Conservation (phyloP, 1,140 invertebrate genomes). For the Plectrocnemia conspersa region DNA sequence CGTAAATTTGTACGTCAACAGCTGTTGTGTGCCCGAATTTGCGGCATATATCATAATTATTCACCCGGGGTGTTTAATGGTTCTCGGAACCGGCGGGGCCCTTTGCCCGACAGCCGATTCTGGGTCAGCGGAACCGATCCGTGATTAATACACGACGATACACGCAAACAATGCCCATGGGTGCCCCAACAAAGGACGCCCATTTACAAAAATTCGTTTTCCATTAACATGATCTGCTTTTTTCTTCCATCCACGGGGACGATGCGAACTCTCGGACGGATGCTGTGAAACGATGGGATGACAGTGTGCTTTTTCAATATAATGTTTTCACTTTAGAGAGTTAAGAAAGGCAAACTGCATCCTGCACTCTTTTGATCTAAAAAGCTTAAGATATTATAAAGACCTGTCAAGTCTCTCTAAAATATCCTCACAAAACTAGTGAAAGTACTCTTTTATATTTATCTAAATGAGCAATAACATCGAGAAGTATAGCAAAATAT, state of each 20-base stretch:
- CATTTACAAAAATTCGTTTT: conserved; percentile 12
- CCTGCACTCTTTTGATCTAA: no score
- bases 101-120: conserved; percentile 5
- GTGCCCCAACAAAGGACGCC: conserved; percentile 5
- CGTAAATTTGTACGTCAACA: conserved; percentile 35
- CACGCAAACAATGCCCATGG: conserved; percentile 20
- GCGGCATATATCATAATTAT: conserved; percentile 23
- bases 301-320: conserved; percentile 15
- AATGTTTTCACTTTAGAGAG: no score
- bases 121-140: conserved; percentile 29
- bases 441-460: no score
- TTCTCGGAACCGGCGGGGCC: conserved; percentile 17
- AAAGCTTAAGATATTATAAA: no score
- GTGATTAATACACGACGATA: conserved; percentile 31
- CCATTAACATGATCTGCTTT: conserved; percentile 10
- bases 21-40: conserved; percentile 20
- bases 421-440: no score
- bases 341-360: no score
- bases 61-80: conserved; percentile 15
- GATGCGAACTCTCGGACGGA: not conserved
- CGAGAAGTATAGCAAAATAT: no score
- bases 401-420: no score
- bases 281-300: not conserved
- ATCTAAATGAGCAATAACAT: no score
- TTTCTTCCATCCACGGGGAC: not conserved